phyloP scores from a whole-genome alignment of 2,797 vertebrate species.

The Merluccius polli region DNA sequence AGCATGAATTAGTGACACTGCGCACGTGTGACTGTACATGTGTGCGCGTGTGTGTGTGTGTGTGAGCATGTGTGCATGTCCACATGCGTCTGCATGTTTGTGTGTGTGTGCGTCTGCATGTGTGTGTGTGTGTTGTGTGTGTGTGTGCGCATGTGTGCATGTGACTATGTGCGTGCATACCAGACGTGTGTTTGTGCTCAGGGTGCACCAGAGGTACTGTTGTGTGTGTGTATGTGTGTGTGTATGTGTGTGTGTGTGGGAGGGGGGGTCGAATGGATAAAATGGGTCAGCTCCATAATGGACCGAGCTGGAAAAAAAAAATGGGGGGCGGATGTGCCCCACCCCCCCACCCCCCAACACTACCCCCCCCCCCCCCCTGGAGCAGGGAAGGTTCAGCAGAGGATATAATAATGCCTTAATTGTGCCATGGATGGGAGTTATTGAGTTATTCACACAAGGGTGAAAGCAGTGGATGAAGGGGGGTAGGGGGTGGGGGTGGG shows the following conservation, averaged over 20 bases:
- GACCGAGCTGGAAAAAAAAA: too few species aligned
- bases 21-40: neutral
- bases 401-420: constrained; percentile 74
- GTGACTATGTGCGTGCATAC: neutral
- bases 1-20: neutral
- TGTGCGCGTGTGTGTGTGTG: neutral
- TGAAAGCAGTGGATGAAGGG: constrained; percentile 10
- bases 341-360: constrained; percentile 27
- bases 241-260: neutral
- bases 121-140: neutral
- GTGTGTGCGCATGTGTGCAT: neutral
- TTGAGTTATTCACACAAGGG: constrained; percentile 67
- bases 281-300: constrained; percentile 64
- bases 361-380: constrained; percentile 36
- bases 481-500: constrained; percentile 13
- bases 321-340: too few species aligned
- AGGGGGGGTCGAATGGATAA: constrained; percentile 33
- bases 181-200: neutral
- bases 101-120: neutral
- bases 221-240: neutral
- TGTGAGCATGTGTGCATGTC: neutral
- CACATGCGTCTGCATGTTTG: neutral
- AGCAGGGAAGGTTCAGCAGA: constrained; percentile 52
- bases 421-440: constrained; percentile 59
- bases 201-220: neutral